Conservation (phyloP, 2,888 invertebrate genomes). For the Eupithecia centaureata region DNA sequence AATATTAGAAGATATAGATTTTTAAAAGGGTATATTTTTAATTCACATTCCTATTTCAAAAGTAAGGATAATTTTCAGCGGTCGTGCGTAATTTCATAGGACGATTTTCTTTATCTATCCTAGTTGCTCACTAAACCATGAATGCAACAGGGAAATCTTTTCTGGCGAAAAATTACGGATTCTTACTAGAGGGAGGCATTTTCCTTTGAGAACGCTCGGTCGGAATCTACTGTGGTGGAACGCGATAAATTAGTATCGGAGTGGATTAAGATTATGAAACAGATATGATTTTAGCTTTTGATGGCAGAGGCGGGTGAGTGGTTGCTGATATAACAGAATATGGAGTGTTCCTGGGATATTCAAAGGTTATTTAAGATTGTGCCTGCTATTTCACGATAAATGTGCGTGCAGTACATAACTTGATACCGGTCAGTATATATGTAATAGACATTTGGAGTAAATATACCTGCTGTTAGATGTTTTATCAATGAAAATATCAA, state of each 20-base stretch:
- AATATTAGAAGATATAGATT: too few relatives aligned
- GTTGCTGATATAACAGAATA: background rate
- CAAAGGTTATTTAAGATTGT: background rate
- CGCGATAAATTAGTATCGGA: conserved; percentile 35
- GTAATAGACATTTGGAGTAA: too few relatives aligned
- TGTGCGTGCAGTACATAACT: background rate
- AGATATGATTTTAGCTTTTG: conserved; percentile 27
- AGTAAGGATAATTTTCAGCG: conserved; percentile 10
- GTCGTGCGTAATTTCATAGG: conserved; percentile 16
- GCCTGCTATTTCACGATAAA: background rate
- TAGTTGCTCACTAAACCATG: conserved; percentile 53
- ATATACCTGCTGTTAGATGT: too few relatives aligned
- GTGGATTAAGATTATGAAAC: conserved; percentile 35
- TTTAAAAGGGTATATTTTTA: too few relatives aligned
- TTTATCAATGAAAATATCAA: too few relatives aligned
- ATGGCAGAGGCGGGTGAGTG: conserved; percentile 1
- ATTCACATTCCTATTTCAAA: background rate
- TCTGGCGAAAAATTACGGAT: conserved; percentile 53
- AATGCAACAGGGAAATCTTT: conserved; percentile 65
- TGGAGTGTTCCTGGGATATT: background rate
- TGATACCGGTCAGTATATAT: background rate
- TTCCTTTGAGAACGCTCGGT: conserved; percentile 55
- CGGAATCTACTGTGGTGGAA: conserved; percentile 45
- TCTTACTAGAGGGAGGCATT: conserved; percentile 54
- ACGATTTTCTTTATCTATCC: conserved; percentile 38